Evolutionary conservation across 2,797 vertebrate genomes (phyloP).

Genomic region (Labroides dimidiatus): DNA sequence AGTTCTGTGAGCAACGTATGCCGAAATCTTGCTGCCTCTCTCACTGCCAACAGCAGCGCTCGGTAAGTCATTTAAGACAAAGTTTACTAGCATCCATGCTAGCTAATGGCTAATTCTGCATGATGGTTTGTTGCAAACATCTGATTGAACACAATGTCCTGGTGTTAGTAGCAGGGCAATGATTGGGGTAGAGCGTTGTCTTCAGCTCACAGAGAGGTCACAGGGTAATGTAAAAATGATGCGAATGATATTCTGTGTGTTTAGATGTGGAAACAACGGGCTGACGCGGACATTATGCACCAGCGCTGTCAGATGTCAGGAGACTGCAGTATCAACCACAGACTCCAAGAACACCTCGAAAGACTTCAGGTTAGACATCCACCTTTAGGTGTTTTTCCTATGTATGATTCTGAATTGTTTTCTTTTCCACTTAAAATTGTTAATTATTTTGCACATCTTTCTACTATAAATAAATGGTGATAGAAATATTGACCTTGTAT

Average conservation of each 20-base stretch:
- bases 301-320: constrained; percentile 55
- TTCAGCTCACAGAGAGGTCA: no score
- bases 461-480: not conserved
- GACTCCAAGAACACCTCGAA: constrained; percentile 9
- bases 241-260: not conserved
- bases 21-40: constrained; percentile 44
- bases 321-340: constrained; percentile 32
- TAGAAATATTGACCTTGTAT: not conserved
- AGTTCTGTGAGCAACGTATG: constrained; percentile 51
- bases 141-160: not conserved
- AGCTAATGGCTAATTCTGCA: constrained; percentile 35
- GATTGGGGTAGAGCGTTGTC: no score
- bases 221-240: not conserved
- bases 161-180: not conserved
- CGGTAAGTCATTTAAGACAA: constrained; percentile 64
- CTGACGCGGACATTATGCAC: constrained; percentile 61
- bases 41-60: constrained; percentile 35
- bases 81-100: constrained; percentile 8
- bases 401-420: not conserved
- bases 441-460: not conserved
- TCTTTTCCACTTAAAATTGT: no score
- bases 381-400: accelerated
- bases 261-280: constrained; percentile 42
- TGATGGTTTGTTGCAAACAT: not conserved
- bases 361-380: constrained; percentile 74